Evolutionary conservation across 2,888 invertebrate species (phyloP).

Genomic region (Agapetus fuscipes): DNA sequence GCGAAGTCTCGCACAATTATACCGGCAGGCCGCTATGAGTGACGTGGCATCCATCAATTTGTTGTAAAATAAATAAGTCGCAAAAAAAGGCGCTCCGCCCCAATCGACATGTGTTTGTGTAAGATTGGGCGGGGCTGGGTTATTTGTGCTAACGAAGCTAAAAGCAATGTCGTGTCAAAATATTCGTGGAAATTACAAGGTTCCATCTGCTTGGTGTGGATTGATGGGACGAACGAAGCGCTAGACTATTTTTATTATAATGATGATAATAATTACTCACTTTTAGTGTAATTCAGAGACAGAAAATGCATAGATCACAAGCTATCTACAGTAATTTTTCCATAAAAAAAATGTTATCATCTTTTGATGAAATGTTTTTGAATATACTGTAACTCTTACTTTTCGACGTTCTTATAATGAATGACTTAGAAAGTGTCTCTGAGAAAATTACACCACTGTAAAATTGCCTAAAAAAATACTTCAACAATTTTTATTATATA

Average conservation of each 20-base stretch:
- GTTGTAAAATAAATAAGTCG: slow-evolving; percentile 18
- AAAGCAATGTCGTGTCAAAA: slow-evolving; percentile 17
- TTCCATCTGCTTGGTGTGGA: slow-evolving; percentile 3
- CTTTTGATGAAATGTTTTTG: too few species aligned
- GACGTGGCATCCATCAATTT: slow-evolving; percentile 19
- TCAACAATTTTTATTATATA: too few species aligned
- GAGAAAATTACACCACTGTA: too few species aligned
- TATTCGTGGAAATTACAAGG: slow-evolving; percentile 14
- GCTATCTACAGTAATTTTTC: too few species aligned
- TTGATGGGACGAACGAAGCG: background rate
- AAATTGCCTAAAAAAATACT: too few species aligned
- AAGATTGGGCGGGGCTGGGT: slow-evolving; percentile 9
- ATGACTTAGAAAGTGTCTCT: too few species aligned
- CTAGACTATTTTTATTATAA: background rate
- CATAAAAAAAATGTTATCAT: too few species aligned
- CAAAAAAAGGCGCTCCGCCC: slow-evolving; percentile 1
- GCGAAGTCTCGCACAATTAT: too few species aligned
- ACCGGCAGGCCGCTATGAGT: too few species aligned
- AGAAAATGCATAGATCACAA: background rate
- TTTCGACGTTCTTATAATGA: too few species aligned
- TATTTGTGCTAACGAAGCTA: slow-evolving; percentile 16
- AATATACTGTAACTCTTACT: too few species aligned
- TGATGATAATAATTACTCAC: background rate
- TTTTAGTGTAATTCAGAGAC: background rate
- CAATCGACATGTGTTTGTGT: slow-evolving; percentile 11